A percentile compares a stretch with the other conserved stretches of the same genome.
Conservation (phyloP, 1,140 invertebrate genomes). For the Atta texana region DNA sequence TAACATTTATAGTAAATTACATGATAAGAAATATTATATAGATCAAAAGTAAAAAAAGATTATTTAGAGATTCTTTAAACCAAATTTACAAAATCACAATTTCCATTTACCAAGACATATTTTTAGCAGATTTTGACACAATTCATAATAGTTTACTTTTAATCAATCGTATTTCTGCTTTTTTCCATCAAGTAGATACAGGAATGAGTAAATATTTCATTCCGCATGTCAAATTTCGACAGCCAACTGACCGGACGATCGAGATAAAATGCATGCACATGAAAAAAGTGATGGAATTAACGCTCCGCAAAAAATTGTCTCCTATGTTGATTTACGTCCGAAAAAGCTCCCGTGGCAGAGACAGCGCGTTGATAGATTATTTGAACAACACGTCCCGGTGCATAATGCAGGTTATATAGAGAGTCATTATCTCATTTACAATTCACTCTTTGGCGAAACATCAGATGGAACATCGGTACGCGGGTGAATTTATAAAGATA, state of each 20-base stretch:
- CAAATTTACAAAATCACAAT: background rate
- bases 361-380: slow-evolving; percentile 60
- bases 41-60: background rate
- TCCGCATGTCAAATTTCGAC: slow-evolving; percentile 39
- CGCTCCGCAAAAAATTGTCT: slow-evolving; percentile 56
- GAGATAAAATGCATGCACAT: slow-evolving; percentile 53
- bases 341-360: slow-evolving; percentile 51
- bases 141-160: slow-evolving; percentile 24
- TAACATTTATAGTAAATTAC: background rate
- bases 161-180: slow-evolving; percentile 5
- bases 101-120: background rate
- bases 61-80: background rate
- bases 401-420: slow-evolving; percentile 60
- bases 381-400: slow-evolving; percentile 50
- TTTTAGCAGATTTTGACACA: background rate
- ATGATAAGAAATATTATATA: background rate
- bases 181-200: slow-evolving; percentile 38
- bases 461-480: slow-evolving; percentile 16
- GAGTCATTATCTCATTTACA: slow-evolving; percentile 59
- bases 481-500: slow-evolving; percentile 40
- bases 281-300: slow-evolving; percentile 60
- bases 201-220: slow-evolving; percentile 45
- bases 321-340: slow-evolving; percentile 57
- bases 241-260: slow-evolving; percentile 27
- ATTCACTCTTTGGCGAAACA: slow-evolving; percentile 51